These are phyloP conservation scores for Moxostoma hubbsi DNA, from an alignment of 2,797 vertebrate species.

Conservation along the genomic window DNA sequence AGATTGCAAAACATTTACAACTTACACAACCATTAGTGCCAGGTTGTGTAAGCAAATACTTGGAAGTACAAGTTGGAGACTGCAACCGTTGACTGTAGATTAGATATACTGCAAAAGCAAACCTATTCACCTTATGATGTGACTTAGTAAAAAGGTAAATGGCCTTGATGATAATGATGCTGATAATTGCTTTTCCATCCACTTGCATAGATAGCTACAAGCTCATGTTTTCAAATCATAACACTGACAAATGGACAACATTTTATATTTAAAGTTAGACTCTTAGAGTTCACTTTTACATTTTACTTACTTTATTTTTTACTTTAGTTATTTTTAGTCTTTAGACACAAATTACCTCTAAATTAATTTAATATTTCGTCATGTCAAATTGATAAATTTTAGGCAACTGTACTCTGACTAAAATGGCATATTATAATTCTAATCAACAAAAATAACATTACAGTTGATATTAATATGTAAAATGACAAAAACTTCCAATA, in stretches of 20 bases:
- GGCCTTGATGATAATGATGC: conserved; percentile 20
- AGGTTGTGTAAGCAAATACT: conserved; percentile 15
- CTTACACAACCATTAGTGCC: conserved; percentile 17
- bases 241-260: neutral
- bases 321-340: no score
- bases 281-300: no score
- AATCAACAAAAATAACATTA: no score
- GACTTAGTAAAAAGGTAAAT: conserved; percentile 14
- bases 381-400: no score
- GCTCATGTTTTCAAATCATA: neutral
- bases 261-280: neutral
- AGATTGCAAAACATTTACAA: conserved; percentile 32
- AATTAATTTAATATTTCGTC: no score
- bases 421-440: no score
- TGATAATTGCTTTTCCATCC: neutral
- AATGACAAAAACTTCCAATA: no score
- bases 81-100: conserved; percentile 4
- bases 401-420: no score
- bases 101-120: conserved; percentile 33
- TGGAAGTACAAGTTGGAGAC: conserved; percentile 27
- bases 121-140: conserved; percentile 12
- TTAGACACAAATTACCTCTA: no score
- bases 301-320: no score
- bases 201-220: neutral
- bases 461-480: no score